Evolutionary conservation across 92 coral and sea anemone species (phyloP).

Genomic region (Metridium senile): DNA sequence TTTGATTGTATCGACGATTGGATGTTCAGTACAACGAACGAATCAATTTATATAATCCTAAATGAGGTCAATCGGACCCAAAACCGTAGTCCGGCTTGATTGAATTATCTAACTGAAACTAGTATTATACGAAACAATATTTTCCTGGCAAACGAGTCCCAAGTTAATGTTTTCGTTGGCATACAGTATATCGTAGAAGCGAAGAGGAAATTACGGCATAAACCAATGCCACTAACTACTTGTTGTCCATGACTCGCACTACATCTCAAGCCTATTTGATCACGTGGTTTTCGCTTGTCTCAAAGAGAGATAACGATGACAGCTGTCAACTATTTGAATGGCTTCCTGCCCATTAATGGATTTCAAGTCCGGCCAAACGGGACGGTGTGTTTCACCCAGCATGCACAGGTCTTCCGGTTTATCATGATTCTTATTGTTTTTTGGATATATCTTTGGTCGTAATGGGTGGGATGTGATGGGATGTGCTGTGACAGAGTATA

Average conservation of each 20-base stretch:
- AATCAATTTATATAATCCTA: constrained; percentile 15
- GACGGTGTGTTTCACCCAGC: background rate
- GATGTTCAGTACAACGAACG: background rate
- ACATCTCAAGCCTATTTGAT: background rate
- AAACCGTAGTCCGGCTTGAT: background rate
- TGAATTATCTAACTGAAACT: background rate
- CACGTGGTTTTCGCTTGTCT: constrained; percentile 26
- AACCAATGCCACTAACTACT: background rate
- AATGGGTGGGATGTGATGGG: too few relatives aligned
- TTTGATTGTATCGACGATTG: too few relatives aligned
- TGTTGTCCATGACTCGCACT: background rate
- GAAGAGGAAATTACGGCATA: background rate
- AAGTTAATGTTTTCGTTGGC: background rate
- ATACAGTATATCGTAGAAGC: background rate
- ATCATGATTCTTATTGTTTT: background rate
- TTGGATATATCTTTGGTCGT: background rate
- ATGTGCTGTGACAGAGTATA: too few relatives aligned
- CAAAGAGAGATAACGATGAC: constrained; percentile 30
- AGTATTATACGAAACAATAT: background rate
- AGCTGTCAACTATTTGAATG: constrained; percentile 32
- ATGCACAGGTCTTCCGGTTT: background rate
- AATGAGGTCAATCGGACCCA: constrained; percentile 29
- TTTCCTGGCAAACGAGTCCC: background rate
- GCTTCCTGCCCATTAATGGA: constrained; percentile 48
- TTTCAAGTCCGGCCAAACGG: constrained; percentile 31